These are phyloP conservation scores for Mesoligia furuncula DNA, from an alignment of 2,888 invertebrate species.

Conservation along the genomic window DNA sequence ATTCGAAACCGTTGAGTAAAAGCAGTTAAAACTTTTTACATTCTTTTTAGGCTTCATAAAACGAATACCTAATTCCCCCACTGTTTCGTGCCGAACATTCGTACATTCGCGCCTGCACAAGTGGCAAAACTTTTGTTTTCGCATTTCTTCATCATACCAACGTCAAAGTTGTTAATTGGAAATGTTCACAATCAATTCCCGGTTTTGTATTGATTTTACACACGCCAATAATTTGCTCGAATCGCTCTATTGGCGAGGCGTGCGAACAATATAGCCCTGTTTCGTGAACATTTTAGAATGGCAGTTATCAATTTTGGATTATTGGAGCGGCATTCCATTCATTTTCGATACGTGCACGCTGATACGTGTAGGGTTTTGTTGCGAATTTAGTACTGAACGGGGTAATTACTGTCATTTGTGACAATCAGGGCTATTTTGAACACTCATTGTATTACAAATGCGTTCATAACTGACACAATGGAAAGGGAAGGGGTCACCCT, in stretches of 20 bases:
- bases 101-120: conserved; percentile 29
- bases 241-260: conserved; percentile 50
- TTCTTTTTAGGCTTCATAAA: conserved; percentile 26
- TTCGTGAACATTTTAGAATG: conserved; percentile 57
- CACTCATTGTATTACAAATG: background rate
- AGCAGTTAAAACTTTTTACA: conserved; percentile 39
- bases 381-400: conserved; percentile 25
- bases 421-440: background rate
- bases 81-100: conserved; percentile 5
- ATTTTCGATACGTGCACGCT: conserved; percentile 28
- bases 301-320: conserved; percentile 52
- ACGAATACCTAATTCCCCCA: conserved; percentile 23
- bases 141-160: conserved; percentile 45
- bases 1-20: conserved; percentile 4
- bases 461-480: background rate
- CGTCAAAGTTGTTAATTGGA: conserved; percentile 63
- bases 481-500: background rate
- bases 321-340: conserved; percentile 52
- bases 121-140: conserved; percentile 60
- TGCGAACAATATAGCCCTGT: conserved; percentile 36
- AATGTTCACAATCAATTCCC: conserved; percentile 62
- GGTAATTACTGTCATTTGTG: conserved; percentile 11
- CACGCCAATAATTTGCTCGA: conserved; percentile 55
- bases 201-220: conserved; percentile 60
- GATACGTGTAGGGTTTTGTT: conserved; percentile 13